Base-by-base conservation (phyloP, 64 coral and sea anemone species). In the Porites lutea region DNA sequence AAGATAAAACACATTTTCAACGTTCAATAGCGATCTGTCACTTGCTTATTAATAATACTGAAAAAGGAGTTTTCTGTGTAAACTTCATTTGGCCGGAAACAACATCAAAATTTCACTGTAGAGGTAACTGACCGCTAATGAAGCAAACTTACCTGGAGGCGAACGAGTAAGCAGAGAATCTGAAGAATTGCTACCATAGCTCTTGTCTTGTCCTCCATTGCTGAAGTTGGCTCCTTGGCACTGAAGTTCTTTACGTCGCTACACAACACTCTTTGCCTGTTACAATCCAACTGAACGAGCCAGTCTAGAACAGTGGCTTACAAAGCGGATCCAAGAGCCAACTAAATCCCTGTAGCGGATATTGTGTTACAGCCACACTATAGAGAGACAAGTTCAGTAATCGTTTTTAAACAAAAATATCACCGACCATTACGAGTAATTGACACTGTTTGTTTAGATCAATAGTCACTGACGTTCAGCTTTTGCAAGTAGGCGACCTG, bases 351-450 rank as follows among this genome's bases (percentile, higher is more conserved):
- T 18, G 27, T 63, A 50, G 8, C 45, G 20, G 81, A 84, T 76
- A 76, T 84, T 84, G 81, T 84, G 81, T 84, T 84, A 84, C 81
- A 65, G 61, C 81, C 81, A 68, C 15, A 19, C 59, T 68, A 51
- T 48, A 49, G 81, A 84, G 13, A 84, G 61, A 84, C 81, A 84
- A 84, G 18, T 84, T 84, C 16, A 47, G 81, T 84, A 84, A 84
- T 84, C 81, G 81, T 84, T 84, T 46, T 49, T 84, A 84, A 84
- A 78, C 59, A 51, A 84, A 84, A 84, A 84, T 84, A 84, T 84
- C 81, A 52, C 81, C 47, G 63, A 45, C 81, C 81, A 84, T 84
- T 84, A 84, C 81, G 63, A 84, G 81, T 84, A 69, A 84, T 84
- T 49, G 81, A 84, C 62, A 84, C 48, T 84, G 81, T 84, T 84